Evolutionary conservation across 2,888 invertebrate species (phyloP).

Genomic region (Protonemura montana): DNA sequence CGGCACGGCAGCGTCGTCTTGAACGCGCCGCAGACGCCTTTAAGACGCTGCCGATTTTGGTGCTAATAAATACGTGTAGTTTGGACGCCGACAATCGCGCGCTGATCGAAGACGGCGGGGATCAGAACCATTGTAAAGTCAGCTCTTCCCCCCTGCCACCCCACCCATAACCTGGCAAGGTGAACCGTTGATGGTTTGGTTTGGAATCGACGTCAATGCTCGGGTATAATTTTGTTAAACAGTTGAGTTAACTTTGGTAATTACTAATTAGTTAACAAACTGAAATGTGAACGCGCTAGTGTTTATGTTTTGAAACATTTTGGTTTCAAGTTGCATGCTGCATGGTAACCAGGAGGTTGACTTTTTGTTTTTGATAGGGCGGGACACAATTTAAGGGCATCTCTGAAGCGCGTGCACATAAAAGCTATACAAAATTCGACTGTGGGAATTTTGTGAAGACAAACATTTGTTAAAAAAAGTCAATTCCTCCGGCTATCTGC

Average conservation of each 20-base stretch:
- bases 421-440: too few species aligned
- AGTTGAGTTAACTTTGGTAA: neutral
- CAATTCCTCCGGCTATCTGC: too few species aligned
- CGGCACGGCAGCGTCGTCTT: neutral
- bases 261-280: slow-evolving; percentile 5
- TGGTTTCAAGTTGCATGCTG: neutral
- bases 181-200: neutral
- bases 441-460: too few species aligned
- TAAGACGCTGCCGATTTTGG: neutral
- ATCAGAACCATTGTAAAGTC: too few species aligned
- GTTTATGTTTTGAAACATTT: neutral
- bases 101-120: too few species aligned
- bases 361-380: too few species aligned
- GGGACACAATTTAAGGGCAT: too few species aligned
- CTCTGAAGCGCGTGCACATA: too few species aligned
- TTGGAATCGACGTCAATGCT: neutral
- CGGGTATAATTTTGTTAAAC: neutral
- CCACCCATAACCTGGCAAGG: neutral
- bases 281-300: neutral
- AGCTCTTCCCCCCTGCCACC: neutral
- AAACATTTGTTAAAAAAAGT: too few species aligned
- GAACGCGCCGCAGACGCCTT: neutral
- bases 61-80: neutral
- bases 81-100: neutral
- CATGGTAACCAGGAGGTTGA: neutral